These are phyloP conservation scores for Aspiorhynchus laticeps DNA, from an alignment of 2,113 vertebrate species.

Conservation along the genomic window DNA sequence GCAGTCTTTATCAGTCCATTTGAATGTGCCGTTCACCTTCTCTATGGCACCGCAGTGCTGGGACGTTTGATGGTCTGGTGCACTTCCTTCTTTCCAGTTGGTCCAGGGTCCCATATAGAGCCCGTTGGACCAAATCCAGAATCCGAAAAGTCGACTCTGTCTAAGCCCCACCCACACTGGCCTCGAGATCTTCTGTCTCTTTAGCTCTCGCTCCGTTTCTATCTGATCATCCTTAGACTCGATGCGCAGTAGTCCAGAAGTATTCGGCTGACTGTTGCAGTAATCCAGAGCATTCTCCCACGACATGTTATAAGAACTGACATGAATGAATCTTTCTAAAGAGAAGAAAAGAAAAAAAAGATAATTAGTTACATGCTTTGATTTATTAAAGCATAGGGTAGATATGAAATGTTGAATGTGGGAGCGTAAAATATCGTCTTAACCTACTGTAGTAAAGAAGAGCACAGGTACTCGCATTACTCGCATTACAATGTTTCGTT, in stretches of 20 bases:
- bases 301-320: background rate
- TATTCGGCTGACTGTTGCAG: slow-evolving; percentile 58
- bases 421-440: too few relatives aligned
- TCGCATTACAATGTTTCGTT: too few relatives aligned
- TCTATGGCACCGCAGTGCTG: slow-evolving; percentile 60
- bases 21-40: accelerated
- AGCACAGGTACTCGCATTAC: background rate
- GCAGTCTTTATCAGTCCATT: slow-evolving; percentile 61
- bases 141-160: slow-evolving; percentile 65
- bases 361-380: too few relatives aligned
- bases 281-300: slow-evolving; percentile 58
- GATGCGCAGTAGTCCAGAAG: slow-evolving; percentile 61
- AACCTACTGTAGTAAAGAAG: slow-evolving; percentile 4
- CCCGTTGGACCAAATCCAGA: slow-evolving; percentile 69
- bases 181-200: accelerated
- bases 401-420: too few relatives aligned
- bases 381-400: too few relatives aligned
- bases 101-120: background rate
- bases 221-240: accelerated
- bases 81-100: slow-evolving; percentile 47
- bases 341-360: background rate
- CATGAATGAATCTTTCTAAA: slow-evolving; percentile 48
- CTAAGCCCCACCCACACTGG: too few relatives aligned
- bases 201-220: too few relatives aligned
- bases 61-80: slow-evolving; percentile 42